phyloP scores from a whole-genome alignment of 2,797 vertebrate genomes.

The Threskiornis aethiopicus region DNA sequence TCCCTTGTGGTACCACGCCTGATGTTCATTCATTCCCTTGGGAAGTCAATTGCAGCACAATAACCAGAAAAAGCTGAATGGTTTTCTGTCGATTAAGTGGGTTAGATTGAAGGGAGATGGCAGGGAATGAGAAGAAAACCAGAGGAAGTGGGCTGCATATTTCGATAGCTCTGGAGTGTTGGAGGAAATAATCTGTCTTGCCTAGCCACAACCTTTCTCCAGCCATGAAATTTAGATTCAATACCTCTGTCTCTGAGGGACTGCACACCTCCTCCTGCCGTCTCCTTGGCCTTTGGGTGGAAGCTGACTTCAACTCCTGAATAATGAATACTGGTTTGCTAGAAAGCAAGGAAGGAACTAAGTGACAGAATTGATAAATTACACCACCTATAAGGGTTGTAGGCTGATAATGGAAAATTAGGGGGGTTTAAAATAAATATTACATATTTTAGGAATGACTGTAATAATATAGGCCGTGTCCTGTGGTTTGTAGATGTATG shows the following conservation, averaged over 20 bases:
- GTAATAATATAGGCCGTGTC: not conserved
- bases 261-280: not conserved
- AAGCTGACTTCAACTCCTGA: not conserved
- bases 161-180: not conserved
- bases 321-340: not conserved
- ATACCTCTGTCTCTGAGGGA: not conserved
- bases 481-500: not conserved
- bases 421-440: not conserved
- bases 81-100: not conserved
- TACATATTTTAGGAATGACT: not conserved
- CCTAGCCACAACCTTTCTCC: not conserved
- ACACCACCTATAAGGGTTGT: not conserved
- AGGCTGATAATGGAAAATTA: not conserved
- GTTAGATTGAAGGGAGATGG: not conserved
- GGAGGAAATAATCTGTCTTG: not conserved
- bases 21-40: not conserved
- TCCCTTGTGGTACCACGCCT: not conserved
- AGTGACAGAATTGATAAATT: not conserved
- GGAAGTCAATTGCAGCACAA: not conserved
- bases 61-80: not conserved
- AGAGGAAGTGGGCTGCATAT: not conserved
- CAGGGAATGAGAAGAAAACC: not conserved
- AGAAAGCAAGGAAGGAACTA: not conserved
- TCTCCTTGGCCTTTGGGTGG: not conserved
- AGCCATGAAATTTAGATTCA: not conserved